Evolutionary conservation across 2,113 vertebrate genomes (phyloP), one percentile per base, ranked within the genome.

Genomic region (Eptatretus burgeri): DNA sequence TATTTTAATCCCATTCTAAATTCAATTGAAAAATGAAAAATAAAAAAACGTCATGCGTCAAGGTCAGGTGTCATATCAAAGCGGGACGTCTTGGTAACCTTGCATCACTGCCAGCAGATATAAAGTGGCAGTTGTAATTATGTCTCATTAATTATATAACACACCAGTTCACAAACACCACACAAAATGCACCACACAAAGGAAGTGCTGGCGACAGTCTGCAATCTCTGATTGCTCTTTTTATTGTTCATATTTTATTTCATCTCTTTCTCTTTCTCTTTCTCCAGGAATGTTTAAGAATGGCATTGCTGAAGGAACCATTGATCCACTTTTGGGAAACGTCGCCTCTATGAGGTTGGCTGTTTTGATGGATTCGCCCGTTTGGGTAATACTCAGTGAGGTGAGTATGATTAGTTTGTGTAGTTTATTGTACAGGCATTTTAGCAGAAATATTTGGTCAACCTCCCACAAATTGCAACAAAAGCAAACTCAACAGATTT

Each of bases 351-450:
- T 95, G 70, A 76, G 87, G 51, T 81, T 98, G 64, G 76, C 82
- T 5, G 85, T 93, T 70, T 70, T 87, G 71, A 87, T 81, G 0
- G 86, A 98, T 74, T 98, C 84, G 1, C 91, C 91, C 0, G 87
- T 95, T 66, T 95, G 89, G 89, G 83, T 95, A 70, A 95, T 93
- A 72, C 72, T 95, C 73, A 94, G 91, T 13, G 91, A 98, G 85
- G 89, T 98, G 71, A 71, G 64, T 60, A 12, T 12, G 12, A 41
- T 41, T 41, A 41, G 27, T 41, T 41, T 41, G 27, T 41, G 3
- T 41, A 41, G 27, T 41, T 41, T 41, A 41, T n/a, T n/a, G n/a
- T n/a, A n/a, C n/a, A n/a, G n/a, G n/a, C n/a, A n/a, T n/a, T n/a
- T n/a, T n/a, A n/a, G n/a, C n/a, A n/a, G n/a, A n/a, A n/a, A n/a